Evolutionary conservation across 2,888 invertebrate genomes (phyloP).

Genomic region (Lamproptera curius): DNA sequence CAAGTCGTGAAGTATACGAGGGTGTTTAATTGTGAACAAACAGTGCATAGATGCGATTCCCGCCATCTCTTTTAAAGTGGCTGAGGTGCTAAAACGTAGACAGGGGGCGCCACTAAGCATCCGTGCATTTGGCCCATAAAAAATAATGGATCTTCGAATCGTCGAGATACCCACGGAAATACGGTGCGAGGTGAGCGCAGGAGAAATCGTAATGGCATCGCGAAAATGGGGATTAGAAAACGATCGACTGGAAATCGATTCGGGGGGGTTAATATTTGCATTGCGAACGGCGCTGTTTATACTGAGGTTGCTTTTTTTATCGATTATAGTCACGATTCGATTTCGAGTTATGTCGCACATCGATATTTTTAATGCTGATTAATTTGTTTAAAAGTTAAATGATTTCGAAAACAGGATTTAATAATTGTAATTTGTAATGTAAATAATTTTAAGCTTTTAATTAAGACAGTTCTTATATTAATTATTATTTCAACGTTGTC

Average conservation of each 20-base stretch:
- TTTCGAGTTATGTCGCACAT: too few species aligned
- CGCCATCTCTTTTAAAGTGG: conserved; percentile 46
- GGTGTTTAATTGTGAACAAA: neutral
- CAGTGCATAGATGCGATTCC: conserved; percentile 15
- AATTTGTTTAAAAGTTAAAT: too few species aligned
- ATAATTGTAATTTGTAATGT: too few species aligned
- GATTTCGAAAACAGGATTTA: too few species aligned
- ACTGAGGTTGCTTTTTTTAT: neutral
- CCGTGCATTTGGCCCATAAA: conserved; percentile 73
- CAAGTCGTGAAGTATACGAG: neutral
- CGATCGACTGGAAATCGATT: conserved; percentile 73
- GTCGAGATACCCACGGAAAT: conserved; percentile 76
- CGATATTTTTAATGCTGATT: too few species aligned
- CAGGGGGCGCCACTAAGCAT: conserved; percentile 61
- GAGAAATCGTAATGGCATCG: conserved; percentile 75
- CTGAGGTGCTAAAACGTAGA: conserved; percentile 54
- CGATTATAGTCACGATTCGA: too few species aligned
- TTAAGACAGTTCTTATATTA: too few species aligned
- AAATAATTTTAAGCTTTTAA: too few species aligned
- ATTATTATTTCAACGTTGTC: too few species aligned
- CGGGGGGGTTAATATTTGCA: conserved; percentile 47
- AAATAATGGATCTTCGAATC: conserved; percentile 77
- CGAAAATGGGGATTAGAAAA: conserved; percentile 76
- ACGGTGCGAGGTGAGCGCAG: conserved; percentile 72
- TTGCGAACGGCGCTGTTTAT: conserved; percentile 35